Evolutionary conservation across 2,113 vertebrate species (phyloP), one percentile per base, ranked within the genome.

Genomic region (Dasypus novemcinctus): DNA sequence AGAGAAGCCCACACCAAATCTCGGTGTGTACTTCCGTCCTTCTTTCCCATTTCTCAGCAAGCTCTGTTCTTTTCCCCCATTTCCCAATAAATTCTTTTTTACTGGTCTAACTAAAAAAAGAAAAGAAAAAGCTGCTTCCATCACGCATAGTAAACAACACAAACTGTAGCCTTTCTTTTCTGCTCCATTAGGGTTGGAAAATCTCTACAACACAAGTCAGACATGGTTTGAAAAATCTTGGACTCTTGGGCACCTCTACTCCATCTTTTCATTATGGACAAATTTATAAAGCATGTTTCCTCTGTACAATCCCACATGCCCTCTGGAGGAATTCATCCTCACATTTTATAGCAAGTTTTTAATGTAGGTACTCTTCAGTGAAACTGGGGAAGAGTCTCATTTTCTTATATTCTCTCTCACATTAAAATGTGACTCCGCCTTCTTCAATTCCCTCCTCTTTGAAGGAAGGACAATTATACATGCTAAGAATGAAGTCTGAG

Each of bases 371-470:
- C 15, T 52, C 46, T 81, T 90, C n/a, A 29, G 23, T 84, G 14
- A 95, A 92, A 93, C 20, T 49, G 1, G 27, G 41, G 7, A 52
- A 66, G 9, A 71, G 52, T 33, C 38, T 82, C 59, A 82, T 27
- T n/a, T 95, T 92, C 43, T 88, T n/a, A 75, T 61, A 92, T 61
- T 75, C 81, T 88, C 81, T 75, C 76, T 88, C 81, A 90, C 43
- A 88, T 88, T 87, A 94, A 69, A 95, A 69, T 85, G 41, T 33
- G 25, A 90, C 15, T 61, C 54, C 75, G 43, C 23, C 21, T 78
- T 90, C 52, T 46, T 80, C 52, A 90, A 13, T 86, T 71, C 49
- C 18, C 33, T n/a, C 61, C n/a, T 87, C 41, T 95, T 85, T 84
- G 27, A 84, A 85, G 54, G 59, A 93, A 79, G 31, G 15, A 29